Percentiles rank a stretch among this genome's conserved stretches.
Evolutionary conservation across 2,888 invertebrate genomes (phyloP).

Genomic region (Lomographa bimaculata): DNA sequence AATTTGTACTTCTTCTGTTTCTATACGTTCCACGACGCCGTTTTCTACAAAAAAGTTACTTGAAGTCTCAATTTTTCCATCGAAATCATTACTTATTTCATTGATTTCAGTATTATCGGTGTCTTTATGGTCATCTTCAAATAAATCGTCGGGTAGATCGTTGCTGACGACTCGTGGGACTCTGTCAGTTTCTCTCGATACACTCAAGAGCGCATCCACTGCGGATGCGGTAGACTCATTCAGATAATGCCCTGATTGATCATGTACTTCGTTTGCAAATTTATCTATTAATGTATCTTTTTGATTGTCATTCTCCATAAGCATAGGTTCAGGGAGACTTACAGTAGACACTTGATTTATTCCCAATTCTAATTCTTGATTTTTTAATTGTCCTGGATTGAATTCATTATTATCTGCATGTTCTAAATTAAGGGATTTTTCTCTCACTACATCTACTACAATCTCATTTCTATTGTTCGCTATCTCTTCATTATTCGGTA

Average conservation of each 20-base stretch:
- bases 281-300: conserved; percentile 13
- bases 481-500: not conserved
- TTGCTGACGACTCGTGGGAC: conserved; percentile 68
- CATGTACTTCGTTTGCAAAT: conserved; percentile 22
- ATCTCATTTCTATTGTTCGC: not conserved
- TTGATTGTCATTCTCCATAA: conserved; percentile 22
- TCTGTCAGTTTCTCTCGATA: conserved; percentile 70
- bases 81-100: conserved; percentile 5
- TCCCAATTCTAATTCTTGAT: conserved; percentile 11
- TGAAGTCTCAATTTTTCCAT: conserved; percentile 4
- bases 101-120: conserved; percentile 7
- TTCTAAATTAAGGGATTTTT: not conserved
- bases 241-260: conserved; percentile 52
- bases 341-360: conserved; percentile 20
- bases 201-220: conserved; percentile 74
- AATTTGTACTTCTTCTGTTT: conserved; percentile 15
- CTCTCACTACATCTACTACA: conserved; percentile 3
- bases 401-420: conserved; percentile 13
- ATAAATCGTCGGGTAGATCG: conserved; percentile 73
- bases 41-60: conserved; percentile 13
- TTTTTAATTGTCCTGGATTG: conserved; percentile 1
- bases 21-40: conserved; percentile 8
- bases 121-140: conserved; percentile 68
- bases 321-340: conserved; percentile 30
- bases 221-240: conserved; percentile 74